These are phyloP conservation scores for Ascidia mentula DNA, from an alignment of 23 tunicate genomes.

Conservation along the genomic window DNA sequence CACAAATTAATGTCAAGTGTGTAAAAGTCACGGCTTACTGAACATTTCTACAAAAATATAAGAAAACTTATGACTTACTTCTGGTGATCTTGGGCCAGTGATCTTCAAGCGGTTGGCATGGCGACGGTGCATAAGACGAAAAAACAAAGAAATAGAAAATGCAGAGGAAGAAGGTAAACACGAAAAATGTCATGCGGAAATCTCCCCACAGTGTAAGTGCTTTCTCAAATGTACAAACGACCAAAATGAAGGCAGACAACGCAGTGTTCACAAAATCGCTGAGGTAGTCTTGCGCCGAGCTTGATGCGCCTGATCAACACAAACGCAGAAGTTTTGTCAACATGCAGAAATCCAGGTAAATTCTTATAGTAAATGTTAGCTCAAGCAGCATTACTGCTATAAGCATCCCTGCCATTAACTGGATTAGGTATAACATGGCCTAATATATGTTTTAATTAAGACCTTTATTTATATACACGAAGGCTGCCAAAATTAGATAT, in stretches of 20 bases:
- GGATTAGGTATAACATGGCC: no score
- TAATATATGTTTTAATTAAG: no score
- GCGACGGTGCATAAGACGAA: slow-evolving; percentile 34
- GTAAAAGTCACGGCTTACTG: no score
- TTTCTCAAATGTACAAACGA: slow-evolving; percentile 40
- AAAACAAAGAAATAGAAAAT: slow-evolving; percentile 24
- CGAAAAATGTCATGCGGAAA: slow-evolving; percentile 17
- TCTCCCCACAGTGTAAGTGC: slow-evolving; percentile 29
- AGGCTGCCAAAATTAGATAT: no score
- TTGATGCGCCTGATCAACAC: neutral
- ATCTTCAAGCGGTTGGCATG: slow-evolving; percentile 26
- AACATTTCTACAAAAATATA: no score
- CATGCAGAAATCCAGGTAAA: no score
- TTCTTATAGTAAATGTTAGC: no score
- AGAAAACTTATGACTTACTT: no score
- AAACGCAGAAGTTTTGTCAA: neutral
- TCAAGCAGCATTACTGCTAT: no score
- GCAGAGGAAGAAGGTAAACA: slow-evolving; percentile 44
- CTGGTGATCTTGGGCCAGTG: slow-evolving; percentile 24
- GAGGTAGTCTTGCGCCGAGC: neutral
- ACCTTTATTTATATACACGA: no score
- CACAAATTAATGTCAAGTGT: no score
- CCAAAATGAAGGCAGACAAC: slow-evolving; percentile 40
- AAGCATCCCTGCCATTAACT: no score
- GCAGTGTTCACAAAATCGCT: slow-evolving; percentile 43